A percentile compares a stretch with the other conserved stretches of the same genome.
Conservation (phyloP, 2,888 invertebrate genomes). For the Hemistola chrysoprasaria region DNA sequence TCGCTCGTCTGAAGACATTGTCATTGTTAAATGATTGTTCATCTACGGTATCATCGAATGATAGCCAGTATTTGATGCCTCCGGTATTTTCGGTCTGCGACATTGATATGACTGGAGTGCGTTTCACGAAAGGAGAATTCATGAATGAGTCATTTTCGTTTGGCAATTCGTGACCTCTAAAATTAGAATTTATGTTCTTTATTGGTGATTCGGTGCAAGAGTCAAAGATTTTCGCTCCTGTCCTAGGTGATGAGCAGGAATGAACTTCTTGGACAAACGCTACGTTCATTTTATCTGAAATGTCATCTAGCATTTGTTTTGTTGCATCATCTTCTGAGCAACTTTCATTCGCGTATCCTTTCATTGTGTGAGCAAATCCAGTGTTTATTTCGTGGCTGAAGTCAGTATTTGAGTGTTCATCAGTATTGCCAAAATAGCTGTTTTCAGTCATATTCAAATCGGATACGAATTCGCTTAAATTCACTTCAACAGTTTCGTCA, state of each 20-base stretch:
- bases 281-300: constrained; percentile 50
- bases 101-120: constrained; percentile 61
- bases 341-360: no score
- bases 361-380: no score
- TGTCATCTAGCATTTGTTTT: no score
- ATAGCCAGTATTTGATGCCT: constrained; percentile 73
- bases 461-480: no score
- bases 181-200: constrained; percentile 25
- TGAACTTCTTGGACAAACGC: constrained; percentile 55
- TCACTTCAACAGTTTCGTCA: no score
- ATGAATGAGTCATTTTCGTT: constrained; percentile 49
- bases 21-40: constrained; percentile 14
- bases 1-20: constrained; percentile 12
- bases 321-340: no score
- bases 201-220: constrained; percentile 57
- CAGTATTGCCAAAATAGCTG: no score
- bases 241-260: constrained; percentile 51
- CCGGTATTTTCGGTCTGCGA: constrained; percentile 63
- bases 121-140: constrained; percentile 61
- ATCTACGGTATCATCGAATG: constrained; percentile 60
- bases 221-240: constrained; percentile 41
- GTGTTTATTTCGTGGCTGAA: no score
- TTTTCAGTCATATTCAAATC: no score
- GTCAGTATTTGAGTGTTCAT: no score
- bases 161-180: constrained; percentile 35